phyloP scores from a whole-genome alignment of 2,888 invertebrate genomes.

The Drosophila affinis region DNA sequence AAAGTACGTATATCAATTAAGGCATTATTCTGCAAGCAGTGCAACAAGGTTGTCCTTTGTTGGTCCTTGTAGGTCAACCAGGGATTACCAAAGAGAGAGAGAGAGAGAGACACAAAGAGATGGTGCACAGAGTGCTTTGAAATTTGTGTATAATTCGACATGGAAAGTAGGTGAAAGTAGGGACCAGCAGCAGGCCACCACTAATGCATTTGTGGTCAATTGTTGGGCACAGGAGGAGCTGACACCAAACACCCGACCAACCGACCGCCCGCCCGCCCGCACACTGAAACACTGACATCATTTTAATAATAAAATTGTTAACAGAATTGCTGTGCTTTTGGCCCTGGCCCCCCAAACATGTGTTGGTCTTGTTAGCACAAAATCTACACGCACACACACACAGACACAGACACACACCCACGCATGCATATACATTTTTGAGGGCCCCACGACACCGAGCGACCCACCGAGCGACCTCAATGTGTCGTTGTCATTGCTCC shows the following conservation, averaged over 20 bases:
- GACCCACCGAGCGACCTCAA: conserved; percentile 39
- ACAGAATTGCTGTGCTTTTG: conserved; percentile 76
- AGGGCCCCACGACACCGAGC: conserved; percentile 47
- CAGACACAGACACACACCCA: conserved; percentile 16
- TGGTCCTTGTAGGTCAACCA: conserved; percentile 31
- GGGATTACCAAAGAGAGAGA: conserved; percentile 30
- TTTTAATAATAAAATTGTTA: conserved; percentile 81
- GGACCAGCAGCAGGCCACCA: conserved; percentile 17
- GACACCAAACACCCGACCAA: background rate
- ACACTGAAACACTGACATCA: conserved; percentile 42
- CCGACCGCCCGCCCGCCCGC: background rate
- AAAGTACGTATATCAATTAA: conserved; percentile 24
- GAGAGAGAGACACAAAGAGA: background rate
- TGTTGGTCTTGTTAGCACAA: conserved; percentile 72
- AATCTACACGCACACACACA: conserved; percentile 22
- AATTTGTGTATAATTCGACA: conserved; percentile 38
- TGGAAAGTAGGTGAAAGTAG: conserved; percentile 35
- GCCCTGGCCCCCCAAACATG: conserved; percentile 60
- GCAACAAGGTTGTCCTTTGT: conserved; percentile 15
- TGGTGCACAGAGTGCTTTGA: conserved; percentile 9
- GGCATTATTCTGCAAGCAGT: background rate
- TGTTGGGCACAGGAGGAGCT: conserved; percentile 37
- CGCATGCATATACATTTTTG: conserved; percentile 21
- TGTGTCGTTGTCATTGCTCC: conserved; percentile 49
- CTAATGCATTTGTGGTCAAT: conserved; percentile 77